phyloP scores from a whole-genome alignment of 2,797 vertebrate genomes.

The Gymnothorax javanicus region DNA sequence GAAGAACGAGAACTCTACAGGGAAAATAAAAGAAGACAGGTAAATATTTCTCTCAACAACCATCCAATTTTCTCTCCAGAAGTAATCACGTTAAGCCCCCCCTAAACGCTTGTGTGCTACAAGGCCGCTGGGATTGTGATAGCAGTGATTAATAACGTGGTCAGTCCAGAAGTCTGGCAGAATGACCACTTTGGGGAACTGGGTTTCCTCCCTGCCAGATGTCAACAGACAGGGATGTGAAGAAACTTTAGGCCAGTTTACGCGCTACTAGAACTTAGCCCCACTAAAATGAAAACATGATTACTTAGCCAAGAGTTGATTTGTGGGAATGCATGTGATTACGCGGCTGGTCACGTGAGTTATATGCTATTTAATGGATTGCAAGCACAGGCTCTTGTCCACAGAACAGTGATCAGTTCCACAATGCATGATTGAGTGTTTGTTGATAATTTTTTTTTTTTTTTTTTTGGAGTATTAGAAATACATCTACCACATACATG shows the following conservation, averaged over 20 bases:
- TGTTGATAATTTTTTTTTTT: neutral
- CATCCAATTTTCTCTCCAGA: neutral
- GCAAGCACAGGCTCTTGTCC: neutral
- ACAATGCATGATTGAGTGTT: neutral
- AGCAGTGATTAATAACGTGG: neutral
- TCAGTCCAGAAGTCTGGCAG: neutral
- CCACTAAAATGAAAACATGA: neutral
- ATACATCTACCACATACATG: neutral
- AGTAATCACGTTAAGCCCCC: neutral
- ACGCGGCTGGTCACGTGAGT: too few relatives aligned
- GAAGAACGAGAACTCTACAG: neutral
- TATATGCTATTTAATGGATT: neutral
- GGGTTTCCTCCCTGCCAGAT: neutral
- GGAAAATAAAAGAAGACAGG: neutral
- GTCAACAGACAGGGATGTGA: neutral
- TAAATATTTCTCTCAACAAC: neutral
- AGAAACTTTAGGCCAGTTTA: neutral
- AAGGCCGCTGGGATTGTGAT: neutral
- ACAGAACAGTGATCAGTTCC: neutral
- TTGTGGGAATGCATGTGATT: neutral
- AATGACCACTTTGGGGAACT: neutral
- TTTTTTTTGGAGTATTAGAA: too few relatives aligned
- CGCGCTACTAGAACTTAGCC: neutral
- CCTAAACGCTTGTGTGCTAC: neutral
- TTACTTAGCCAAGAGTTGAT: neutral